phyloP scores from a whole-genome alignment of 2,888 invertebrate genomes.

The Theretra japonica region DNA sequence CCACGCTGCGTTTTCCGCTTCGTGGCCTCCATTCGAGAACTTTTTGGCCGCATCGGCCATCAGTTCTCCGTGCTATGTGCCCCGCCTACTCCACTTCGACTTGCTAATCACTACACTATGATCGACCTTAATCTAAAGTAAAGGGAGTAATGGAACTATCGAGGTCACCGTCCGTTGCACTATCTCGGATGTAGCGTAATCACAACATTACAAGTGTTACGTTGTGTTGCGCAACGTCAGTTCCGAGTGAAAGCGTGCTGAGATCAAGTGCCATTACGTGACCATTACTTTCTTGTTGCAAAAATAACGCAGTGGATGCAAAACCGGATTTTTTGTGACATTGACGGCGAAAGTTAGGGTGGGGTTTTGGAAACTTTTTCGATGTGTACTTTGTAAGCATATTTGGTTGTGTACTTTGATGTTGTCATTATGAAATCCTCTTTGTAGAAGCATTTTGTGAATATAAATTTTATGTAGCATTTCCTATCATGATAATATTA shows the following conservation, averaged over 20 bases:
- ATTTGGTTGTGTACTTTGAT: too few species aligned
- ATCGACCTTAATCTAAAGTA: neutral
- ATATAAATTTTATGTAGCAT: too few species aligned
- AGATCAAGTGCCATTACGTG: constrained; percentile 53
- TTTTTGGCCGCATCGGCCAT: too few species aligned
- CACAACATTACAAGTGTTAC: constrained; percentile 14
- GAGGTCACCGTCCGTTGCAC: neutral
- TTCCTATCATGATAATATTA: too few species aligned
- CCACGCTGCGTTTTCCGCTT: too few species aligned
- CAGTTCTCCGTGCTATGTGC: too few species aligned
- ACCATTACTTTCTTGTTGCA: constrained; percentile 31
- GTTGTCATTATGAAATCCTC: too few species aligned
- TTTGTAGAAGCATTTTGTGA: too few species aligned
- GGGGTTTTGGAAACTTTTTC: neutral
- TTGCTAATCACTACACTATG: too few species aligned
- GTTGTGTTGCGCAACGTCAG: constrained; percentile 34
- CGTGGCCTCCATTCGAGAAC: too few species aligned
- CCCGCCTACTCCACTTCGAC: too few species aligned
- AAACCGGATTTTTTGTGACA: constrained; percentile 17
- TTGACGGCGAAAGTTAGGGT: constrained; percentile 11
- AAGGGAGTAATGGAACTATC: neutral
- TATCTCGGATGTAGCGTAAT: neutral
- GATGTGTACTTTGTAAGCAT: neutral
- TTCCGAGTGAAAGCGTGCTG: constrained; percentile 61
- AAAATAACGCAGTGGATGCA: constrained; percentile 4